Evolutionary conservation across 2,113 vertebrate species (phyloP).

Genomic region (Lampris megalopsis): DNA sequence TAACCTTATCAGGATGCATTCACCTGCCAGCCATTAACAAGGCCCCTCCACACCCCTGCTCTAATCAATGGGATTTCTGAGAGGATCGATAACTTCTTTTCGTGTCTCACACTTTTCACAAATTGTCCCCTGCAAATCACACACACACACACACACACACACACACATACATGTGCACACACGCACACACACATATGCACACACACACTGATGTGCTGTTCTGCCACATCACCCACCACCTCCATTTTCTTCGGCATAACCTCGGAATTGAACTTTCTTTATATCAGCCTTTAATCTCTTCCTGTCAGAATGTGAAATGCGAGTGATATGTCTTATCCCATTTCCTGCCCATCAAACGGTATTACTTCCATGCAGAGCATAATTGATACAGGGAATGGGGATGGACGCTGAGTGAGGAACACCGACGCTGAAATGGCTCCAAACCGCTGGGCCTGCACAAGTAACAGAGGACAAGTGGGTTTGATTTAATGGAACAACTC

Average conservation of each 20-base stretch:
- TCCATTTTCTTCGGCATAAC: too few species aligned
- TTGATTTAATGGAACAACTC: constrained; percentile 16
- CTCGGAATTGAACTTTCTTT: background rate
- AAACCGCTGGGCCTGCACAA: background rate
- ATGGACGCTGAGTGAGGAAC: background rate
- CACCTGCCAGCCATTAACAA: constrained; percentile 65
- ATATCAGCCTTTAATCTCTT: constrained; percentile 50
- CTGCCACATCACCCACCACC: constrained; percentile 13
- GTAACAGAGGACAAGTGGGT: background rate
- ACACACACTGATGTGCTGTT: constrained; percentile 55
- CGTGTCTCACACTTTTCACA: constrained; percentile 75
- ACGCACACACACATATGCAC: constrained; percentile 31
- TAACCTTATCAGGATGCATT: constrained; percentile 64
- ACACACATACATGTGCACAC: too few species aligned
- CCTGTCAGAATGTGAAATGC: constrained; percentile 45
- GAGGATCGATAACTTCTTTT: constrained; percentile 79
- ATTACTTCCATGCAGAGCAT: background rate
- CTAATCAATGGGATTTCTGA: constrained; percentile 76
- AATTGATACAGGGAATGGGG: background rate
- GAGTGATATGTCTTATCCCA: constrained; percentile 34
- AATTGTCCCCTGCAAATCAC: constrained; percentile 64
- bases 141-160: too few species aligned
- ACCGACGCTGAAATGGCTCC: constrained; percentile 4
- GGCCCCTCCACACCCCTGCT: constrained; percentile 52
- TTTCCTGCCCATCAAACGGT: background rate